phyloP scores from a whole-genome alignment of 1,140 invertebrate species.

The Apis mellifera region DNA sequence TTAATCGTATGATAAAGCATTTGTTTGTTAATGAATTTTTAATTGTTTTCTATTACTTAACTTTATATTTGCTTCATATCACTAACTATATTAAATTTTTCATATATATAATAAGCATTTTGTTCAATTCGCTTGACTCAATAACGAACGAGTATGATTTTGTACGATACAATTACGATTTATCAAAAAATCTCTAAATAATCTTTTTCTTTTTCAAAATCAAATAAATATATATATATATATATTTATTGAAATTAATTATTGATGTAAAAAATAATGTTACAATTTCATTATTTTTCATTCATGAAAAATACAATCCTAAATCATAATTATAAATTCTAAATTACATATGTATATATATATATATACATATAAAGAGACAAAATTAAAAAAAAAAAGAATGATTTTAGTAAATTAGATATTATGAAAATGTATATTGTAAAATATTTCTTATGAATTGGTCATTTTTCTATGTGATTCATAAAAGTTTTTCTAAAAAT shows the following conservation, averaged over 20 bases:
- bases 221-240: not conserved
- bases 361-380: not conserved
- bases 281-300: not conserved
- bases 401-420: not conserved
- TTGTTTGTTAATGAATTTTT: not conserved
- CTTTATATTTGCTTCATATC: not conserved
- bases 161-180: not conserved
- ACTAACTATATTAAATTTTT: slow-evolving; percentile 20
- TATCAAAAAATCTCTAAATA: not conserved
- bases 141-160: not conserved
- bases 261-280: not conserved
- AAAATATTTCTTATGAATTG: not conserved
- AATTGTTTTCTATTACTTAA: slow-evolving; percentile 3
- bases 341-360: not conserved
- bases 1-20: slow-evolving; percentile 3
- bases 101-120: not conserved
- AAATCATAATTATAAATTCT: too few species aligned
- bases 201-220: not conserved
- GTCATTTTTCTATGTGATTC: not conserved
- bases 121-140: slow-evolving; percentile 6
- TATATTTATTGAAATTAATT: too few species aligned
- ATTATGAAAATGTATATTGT: not conserved
- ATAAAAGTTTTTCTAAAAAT: not conserved
- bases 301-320: not conserved
- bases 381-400: not conserved